A percentile compares a stretch with the other conserved stretches of the same genome.
Conservation (phyloP, 1,140 invertebrate species). For the Sarcophaga peregrina region DNA sequence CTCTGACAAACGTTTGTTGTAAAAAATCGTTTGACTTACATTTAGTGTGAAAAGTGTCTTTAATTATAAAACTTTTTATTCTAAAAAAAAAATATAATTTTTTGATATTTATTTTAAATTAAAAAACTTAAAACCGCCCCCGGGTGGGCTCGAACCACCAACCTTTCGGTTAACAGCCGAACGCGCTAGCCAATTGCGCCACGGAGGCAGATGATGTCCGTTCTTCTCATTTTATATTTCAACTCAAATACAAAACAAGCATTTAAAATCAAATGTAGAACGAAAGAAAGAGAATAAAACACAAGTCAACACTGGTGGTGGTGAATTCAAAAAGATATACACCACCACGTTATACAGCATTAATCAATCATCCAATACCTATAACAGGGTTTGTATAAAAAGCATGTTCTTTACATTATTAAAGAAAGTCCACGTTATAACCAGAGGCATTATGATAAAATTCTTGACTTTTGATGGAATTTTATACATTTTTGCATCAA, state of each 20-base stretch:
- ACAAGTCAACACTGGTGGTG: not conserved
- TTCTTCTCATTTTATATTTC: not conserved
- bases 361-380: no score
- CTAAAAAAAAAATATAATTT: no score
- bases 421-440: no score
- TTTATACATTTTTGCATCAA: not conserved
- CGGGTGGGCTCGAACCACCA: conserved; percentile 88
- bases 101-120: no score
- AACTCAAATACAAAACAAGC: not conserved
- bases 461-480: not conserved
- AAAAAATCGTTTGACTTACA: no score
- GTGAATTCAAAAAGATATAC: not conserved
- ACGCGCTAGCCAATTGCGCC: conserved; percentile 86
- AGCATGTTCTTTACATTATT: no score
- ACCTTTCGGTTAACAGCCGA: conserved; percentile 86
- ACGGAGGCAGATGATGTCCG: conserved; percentile 71
- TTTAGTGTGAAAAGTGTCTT: no score
- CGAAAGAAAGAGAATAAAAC: not conserved
- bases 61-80: no score
- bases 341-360: not conserved
- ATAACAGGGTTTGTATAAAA: no score
- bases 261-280: not conserved
- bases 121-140: no score
- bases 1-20: no score
- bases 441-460: not conserved